These are phyloP conservation scores for Python bivittatus DNA, from an alignment of 2,113 vertebrate species.

Conservation along the genomic window DNA sequence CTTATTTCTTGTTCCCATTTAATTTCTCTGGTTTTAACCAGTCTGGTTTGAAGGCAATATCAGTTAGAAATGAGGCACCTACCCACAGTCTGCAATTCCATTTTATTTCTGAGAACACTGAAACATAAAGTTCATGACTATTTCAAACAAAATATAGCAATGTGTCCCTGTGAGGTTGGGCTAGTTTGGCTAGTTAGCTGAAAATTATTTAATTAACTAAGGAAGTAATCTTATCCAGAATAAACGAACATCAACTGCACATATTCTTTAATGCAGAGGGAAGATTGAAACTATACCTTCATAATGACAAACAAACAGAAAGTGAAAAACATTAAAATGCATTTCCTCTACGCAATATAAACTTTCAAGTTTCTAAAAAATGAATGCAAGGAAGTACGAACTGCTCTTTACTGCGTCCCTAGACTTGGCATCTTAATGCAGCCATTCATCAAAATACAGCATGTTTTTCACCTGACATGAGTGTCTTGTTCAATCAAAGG, in stretches of 20 bases:
- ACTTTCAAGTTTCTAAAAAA: conserved; percentile 37
- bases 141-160: background rate
- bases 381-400: conserved; percentile 32
- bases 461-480: conserved; percentile 46
- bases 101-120: background rate
- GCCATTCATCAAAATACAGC: conserved; percentile 73
- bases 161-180: background rate
- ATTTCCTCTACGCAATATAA: conserved; percentile 30
- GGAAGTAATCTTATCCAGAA: conserved; percentile 7
- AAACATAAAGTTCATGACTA: background rate
- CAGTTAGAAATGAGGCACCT: conserved; percentile 4
- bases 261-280: conserved; percentile 5
- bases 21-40: conserved; percentile 6
- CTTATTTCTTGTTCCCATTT: background rate
- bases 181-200: background rate
- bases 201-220: background rate
- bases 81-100: background rate
- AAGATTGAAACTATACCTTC: background rate
- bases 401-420: conserved; percentile 47
- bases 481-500: conserved; percentile 52
- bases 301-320: background rate
- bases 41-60: conserved; percentile 5
- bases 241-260: background rate
- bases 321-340: conserved; percentile 1
- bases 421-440: conserved; percentile 64